Percentiles rank a stretch among this genome's conserved stretches.
Conservation (phyloP, 2,888 invertebrate species). For the Scaptodrosophila latifasciaeformis region DNA sequence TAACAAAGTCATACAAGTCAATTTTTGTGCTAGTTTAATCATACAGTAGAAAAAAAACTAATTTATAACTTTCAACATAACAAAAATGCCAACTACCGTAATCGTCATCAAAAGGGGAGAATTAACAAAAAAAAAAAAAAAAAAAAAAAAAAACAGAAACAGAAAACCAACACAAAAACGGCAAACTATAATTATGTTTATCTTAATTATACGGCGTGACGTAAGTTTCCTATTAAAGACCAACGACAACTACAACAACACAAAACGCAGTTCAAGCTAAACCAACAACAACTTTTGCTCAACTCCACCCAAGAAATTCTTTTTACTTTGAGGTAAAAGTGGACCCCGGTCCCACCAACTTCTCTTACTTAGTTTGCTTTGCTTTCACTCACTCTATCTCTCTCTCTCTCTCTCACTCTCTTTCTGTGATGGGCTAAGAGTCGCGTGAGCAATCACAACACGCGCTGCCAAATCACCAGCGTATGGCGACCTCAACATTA, state of each 20-base stretch:
- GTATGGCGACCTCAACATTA: conserved; percentile 41
- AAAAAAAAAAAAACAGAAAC: conserved; percentile 8
- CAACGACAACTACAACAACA: conserved; percentile 52
- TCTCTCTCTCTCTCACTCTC: too few species aligned
- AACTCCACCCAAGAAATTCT: conserved; percentile 52
- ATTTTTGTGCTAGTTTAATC: too few species aligned
- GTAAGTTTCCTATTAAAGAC: conserved; percentile 60
- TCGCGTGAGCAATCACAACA: conserved; percentile 50
- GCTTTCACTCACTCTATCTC: conserved; percentile 4
- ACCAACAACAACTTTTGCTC: conserved; percentile 38
- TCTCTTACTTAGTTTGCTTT: too few species aligned
- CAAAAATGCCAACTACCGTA: too few species aligned
- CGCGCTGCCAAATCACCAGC: conserved; percentile 39
- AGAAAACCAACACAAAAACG: conserved; percentile 35
- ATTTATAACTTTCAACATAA: too few species aligned
- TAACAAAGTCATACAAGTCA: too few species aligned
- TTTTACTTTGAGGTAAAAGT: conserved; percentile 36
- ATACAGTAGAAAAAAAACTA: too few species aligned
- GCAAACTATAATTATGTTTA: conserved; percentile 65
- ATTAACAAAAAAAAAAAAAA: too few species aligned
- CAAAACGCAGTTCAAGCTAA: conserved; percentile 41
- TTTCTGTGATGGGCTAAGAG: too few species aligned
- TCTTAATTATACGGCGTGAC: conserved; percentile 69
- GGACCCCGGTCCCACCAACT: too few species aligned
- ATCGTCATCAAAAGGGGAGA: too few species aligned